Evolutionary conservation across 2,113 vertebrate genomes (phyloP), one percentile per base, ranked within the genome.

Genomic region (Chionis minor): DNA sequence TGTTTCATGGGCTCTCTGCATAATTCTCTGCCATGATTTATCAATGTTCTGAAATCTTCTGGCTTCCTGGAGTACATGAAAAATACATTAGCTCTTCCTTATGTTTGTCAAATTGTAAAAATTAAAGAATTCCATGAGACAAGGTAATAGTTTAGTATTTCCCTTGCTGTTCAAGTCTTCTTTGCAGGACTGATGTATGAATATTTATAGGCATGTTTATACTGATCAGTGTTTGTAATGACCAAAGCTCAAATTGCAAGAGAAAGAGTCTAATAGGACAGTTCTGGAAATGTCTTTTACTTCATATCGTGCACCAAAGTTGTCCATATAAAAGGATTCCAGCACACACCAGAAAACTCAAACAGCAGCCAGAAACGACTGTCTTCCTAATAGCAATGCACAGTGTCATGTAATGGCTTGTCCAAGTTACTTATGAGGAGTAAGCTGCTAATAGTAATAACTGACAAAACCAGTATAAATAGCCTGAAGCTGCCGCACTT

Each of bases 21-120:
- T 99, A 95, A 99, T 98, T 95, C 97, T 98, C 96, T 98, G 98
- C 98, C 98, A 99, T 20, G 99, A 97, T 86, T 98, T 99, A 91
- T 99, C 98, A 32, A 99, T 99, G 95, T 98, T 98, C 96, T 98
- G 98, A 97, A 99, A 99, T 78, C 98, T 98, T 93, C 98, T 98
- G 74, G 98, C 98, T 94, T 99, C 99, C 99, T 99, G 87, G 30
- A 96, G 40, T 35, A 95, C 28, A 92, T 19, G 14, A 96, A 62
- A 97, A 85, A 85, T 45, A 6, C 30, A 91, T 93, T 91, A 95
- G 28, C 3, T 94, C 70, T 86, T 92, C 56, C 52, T 82, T 9
- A 21, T 24, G 15, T 84, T 87, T 90, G 21, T 69, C 75, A 73
- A 26, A 79, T 78, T 72, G 65, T 81, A 75, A 83, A 93, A 84